These are phyloP conservation scores for Syrphus vitripennis DNA, from an alignment of 2,888 invertebrate genomes.

Conservation along the genomic window DNA sequence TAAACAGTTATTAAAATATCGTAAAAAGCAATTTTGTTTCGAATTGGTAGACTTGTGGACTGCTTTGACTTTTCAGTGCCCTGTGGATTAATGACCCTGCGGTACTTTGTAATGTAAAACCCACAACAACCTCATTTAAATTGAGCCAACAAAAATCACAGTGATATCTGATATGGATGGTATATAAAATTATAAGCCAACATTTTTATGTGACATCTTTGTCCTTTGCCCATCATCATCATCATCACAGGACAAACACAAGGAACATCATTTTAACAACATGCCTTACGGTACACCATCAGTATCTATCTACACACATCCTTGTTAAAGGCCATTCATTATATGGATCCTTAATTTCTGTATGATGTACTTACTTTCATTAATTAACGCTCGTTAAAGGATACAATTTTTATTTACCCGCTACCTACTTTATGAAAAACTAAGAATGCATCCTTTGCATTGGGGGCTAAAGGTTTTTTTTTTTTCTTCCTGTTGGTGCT, in stretches of 20 bases:
- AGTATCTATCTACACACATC: neutral
- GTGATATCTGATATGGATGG: neutral
- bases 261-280: slow-evolving; percentile 2
- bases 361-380: slow-evolving; percentile 69
- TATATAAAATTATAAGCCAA: neutral
- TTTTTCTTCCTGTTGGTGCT: neutral
- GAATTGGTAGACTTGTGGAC: neutral
- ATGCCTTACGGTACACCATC: neutral
- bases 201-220: neutral
- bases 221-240: neutral
- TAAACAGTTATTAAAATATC: too few species aligned
- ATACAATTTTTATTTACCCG: slow-evolving; percentile 35
- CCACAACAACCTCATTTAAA: neutral
- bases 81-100: neutral
- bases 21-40: too few species aligned
- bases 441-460: slow-evolving; percentile 20
- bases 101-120: neutral
- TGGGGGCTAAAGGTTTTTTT: neutral
- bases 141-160: neutral
- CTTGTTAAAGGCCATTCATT: slow-evolving; percentile 38
- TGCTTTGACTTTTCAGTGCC: neutral
- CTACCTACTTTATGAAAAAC: neutral
- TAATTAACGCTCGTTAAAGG: slow-evolving; percentile 68
- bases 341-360: slow-evolving; percentile 66
- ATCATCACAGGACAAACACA: neutral